These are phyloP conservation scores for Kryphioiulus occultus DNA, from an alignment of 2,888 invertebrate genomes.

Conservation along the genomic window DNA sequence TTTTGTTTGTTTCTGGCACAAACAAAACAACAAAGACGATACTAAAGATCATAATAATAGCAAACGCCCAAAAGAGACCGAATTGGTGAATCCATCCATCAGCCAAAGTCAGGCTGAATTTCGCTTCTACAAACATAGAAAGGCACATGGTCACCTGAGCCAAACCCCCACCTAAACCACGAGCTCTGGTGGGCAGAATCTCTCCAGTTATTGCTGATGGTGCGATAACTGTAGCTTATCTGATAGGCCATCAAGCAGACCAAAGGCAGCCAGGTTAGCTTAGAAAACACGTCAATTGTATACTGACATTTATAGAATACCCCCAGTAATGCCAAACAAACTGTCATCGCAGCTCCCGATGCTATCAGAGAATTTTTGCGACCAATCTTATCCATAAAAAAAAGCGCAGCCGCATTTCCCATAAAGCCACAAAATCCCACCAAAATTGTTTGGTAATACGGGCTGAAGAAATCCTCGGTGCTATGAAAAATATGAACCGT, in stretches of 20 bases:
- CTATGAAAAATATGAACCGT: conserved; percentile 54
- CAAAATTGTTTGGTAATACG: conserved; percentile 52
- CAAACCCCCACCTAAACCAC: conserved; percentile 8
- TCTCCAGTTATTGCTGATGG: conserved; percentile 40
- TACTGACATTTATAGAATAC: background rate
- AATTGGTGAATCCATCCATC: background rate
- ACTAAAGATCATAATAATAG: background rate
- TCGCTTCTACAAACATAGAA: background rate
- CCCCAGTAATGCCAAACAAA: conserved; percentile 22
- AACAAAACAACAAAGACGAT: background rate
- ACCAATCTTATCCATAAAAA: conserved; percentile 52
- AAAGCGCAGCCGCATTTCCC: background rate
- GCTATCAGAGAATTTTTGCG: conserved; percentile 49
- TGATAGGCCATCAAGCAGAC: background rate
- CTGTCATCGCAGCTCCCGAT: conserved; percentile 49
- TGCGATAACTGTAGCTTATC: background rate
- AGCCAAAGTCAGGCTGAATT: background rate
- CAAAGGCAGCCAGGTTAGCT: conserved; percentile 46
- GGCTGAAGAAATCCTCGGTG: conserved; percentile 50
- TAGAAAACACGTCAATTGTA: background rate
- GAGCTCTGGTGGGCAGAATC: conserved; percentile 41
- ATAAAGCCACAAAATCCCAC: conserved; percentile 43
- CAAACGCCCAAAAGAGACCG: conserved; percentile 45
- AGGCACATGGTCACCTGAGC: background rate
- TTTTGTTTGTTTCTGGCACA: conserved; percentile 49